These are phyloP conservation scores for Platorchestia sp. DNA, from an alignment of 1,140 invertebrate genomes.

Conservation along the genomic window DNA sequence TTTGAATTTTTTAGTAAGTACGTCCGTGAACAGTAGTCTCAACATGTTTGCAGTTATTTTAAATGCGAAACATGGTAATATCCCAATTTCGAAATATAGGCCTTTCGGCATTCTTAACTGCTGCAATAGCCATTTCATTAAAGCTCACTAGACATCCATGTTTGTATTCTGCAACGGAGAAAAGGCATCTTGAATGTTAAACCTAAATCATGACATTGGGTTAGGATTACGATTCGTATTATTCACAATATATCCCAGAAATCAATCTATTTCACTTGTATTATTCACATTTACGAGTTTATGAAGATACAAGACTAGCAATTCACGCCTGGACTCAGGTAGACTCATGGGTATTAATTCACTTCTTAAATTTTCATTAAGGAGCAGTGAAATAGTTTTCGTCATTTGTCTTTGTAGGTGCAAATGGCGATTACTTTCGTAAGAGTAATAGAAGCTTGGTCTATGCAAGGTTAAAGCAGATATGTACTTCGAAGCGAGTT, in stretches of 20 bases:
- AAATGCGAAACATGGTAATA: neutral
- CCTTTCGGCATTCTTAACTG: neutral
- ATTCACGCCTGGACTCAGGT: too few relatives aligned
- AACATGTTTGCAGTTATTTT: neutral
- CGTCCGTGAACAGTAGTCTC: too few relatives aligned
- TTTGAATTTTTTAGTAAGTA: too few relatives aligned
- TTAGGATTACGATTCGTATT: neutral
- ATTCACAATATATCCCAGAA: neutral
- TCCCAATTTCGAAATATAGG: neutral
- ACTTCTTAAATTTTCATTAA: neutral
- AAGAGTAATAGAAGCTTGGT: neutral
- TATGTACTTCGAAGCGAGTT: neutral
- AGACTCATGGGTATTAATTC: too few relatives aligned
- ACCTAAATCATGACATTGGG: neutral
- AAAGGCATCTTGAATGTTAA: neutral
- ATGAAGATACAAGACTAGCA: too few relatives aligned
- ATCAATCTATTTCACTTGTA: neutral
- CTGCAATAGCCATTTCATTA: neutral
- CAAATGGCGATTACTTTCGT: neutral
- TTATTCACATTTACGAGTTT: neutral
- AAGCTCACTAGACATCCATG: neutral
- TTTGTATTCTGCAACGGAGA: neutral
- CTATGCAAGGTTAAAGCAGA: neutral
- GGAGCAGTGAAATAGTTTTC: neutral
- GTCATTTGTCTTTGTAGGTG: neutral